Evolutionary conservation across 2,888 invertebrate species (phyloP).

Genomic region (Rapana venosa): DNA sequence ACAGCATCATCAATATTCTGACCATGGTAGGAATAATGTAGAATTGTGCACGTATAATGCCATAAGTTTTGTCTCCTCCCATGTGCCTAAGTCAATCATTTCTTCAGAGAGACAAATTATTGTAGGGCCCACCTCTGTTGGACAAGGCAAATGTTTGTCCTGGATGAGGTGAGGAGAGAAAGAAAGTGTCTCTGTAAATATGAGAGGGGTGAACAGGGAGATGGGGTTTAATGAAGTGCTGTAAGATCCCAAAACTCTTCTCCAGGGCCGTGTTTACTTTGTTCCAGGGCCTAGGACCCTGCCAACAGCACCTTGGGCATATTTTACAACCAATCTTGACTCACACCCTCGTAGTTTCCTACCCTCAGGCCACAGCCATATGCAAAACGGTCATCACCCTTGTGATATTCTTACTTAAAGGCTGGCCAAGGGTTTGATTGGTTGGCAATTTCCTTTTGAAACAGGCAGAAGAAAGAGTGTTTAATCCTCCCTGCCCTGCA

Average conservation of each 20-base stretch:
- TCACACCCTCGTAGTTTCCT: no score
- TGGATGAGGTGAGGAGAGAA: not conserved
- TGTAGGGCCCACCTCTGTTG: slow-evolving; percentile 9
- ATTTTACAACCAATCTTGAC: no score
- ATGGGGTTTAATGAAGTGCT: slow-evolving; percentile 29
- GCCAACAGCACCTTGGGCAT: not conserved
- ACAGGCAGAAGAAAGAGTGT: not conserved
- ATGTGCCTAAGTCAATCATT: slow-evolving; percentile 38
- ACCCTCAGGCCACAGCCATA: no score
- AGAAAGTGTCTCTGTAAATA: slow-evolving; percentile 20
- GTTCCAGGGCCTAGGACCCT: not conserved
- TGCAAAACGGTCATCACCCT: no score
- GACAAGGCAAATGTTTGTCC: slow-evolving; percentile 35
- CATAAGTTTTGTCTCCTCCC: slow-evolving; percentile 36
- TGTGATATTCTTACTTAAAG: no score
- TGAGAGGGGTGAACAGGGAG: not conserved
- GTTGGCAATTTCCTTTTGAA: not conserved
- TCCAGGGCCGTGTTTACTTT: slow-evolving; percentile 26
- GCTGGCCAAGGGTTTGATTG: no score
- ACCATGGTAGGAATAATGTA: slow-evolving; percentile 33
- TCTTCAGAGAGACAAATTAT: slow-evolving; percentile 24
- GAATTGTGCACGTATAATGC: slow-evolving; percentile 26
- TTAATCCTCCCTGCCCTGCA: not conserved
- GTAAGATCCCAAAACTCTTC: slow-evolving; percentile 1
- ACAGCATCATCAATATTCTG: slow-evolving; percentile 17